Evolutionary conservation across 2,113 vertebrate species (phyloP).

Genomic region (Stomatorhinus ivindoensis): DNA sequence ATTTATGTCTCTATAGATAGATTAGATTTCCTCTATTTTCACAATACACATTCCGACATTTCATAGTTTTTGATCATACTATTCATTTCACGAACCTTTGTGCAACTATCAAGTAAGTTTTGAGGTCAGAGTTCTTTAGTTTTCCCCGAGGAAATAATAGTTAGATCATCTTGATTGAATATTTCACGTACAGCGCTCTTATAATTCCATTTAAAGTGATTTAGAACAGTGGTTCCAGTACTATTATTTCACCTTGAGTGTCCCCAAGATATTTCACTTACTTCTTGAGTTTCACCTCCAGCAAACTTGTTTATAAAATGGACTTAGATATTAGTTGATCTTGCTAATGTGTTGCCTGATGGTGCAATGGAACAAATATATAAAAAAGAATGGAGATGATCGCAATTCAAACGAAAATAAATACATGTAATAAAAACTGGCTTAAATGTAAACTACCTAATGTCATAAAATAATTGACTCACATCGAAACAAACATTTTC

Average conservation of each 20-base stretch:
- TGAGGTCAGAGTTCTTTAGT: not conserved
- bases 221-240: not conserved
- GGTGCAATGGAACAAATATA: not conserved
- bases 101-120: not conserved
- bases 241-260: not conserved
- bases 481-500: not conserved
- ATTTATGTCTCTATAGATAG: constrained; percentile 27
- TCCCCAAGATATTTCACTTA: not conserved
- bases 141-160: not conserved
- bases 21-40: constrained; percentile 31
- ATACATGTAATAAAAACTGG: not conserved
- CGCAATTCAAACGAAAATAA: not conserved
- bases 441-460: not conserved
- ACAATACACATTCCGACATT: constrained; percentile 3
- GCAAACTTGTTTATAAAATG: not conserved
- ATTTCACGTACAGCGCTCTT: not conserved
- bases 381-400: too few relatives aligned
- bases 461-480: not conserved
- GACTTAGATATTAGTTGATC: not conserved
- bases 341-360: not conserved
- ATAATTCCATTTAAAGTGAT: not conserved
- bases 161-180: not conserved
- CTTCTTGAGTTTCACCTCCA: not conserved
- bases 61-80: not conserved
- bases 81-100: not conserved